Base-by-base conservation (phyloP, 2,888 invertebrate species). In the Polymixis lichenea region DNA sequence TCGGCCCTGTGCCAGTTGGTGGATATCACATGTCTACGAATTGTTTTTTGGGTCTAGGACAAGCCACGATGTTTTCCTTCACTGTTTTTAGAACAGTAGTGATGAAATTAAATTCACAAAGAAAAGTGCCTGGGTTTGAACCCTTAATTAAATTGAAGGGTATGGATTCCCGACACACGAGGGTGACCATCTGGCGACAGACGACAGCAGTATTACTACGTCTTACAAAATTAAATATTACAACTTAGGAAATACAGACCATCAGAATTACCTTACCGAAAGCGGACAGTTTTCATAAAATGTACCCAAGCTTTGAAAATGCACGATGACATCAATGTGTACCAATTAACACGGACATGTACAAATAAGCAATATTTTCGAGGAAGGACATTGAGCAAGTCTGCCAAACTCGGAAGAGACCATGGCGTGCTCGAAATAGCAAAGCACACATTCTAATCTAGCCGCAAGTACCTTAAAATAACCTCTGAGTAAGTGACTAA, bases 331-430 rank as follows among this genome's bases (percentile, higher is more conserved):
- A 77, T 86, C 87, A 87, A 77, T 86, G 72, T 86, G 49, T 81
- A 75, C 79, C 69, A 86, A 87, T 87, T 82, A 87, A 73, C 86
- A 78, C 74, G n/a, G 53, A 51, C 67, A 62, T 70, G 65, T 78
- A 87, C 84, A 83, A 82, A 84, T 78, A 88, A 77, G 70, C 51
- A 80, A 78, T 84, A 83, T 87, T 85, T 89, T 82, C 75, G 75
- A 80, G 85, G 81, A 85, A 77, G 72, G 78, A 75, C 86, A 85
- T 79, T 82, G 83, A 87, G 76, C 75, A 69, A 69, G 71, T 70
- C 70, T 66, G 73, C 80, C 84, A 85, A 89, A 90, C 87, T 90
- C 86, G 91, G 92, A 91, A 91, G 87, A 89, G 89, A 91, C 92
- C 91, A 87, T 91, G 91, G 86, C 82, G 82, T 78, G 78, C 85